phyloP scores from a whole-genome alignment of 2,888 invertebrate species.

The Stenolophus ochropezus region DNA sequence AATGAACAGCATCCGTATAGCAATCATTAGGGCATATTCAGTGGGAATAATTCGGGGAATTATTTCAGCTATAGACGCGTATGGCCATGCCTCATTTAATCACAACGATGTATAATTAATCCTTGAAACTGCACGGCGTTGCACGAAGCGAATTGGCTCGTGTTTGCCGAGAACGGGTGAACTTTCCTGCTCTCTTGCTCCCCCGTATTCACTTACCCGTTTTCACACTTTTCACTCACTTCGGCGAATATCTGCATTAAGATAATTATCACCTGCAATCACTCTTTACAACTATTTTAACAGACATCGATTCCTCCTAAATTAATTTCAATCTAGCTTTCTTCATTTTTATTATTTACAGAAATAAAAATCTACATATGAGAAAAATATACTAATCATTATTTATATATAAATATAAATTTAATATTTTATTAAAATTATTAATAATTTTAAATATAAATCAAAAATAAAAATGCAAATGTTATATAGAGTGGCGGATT shows the following conservation, averaged over 20 bases:
- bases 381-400: no score
- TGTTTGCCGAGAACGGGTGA: constrained; percentile 15
- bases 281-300: neutral
- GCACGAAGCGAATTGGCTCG: constrained; percentile 41
- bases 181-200: no score
- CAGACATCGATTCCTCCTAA: no score
- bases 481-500: no score
- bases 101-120: constrained; percentile 60
- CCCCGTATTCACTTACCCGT: constrained; percentile 43
- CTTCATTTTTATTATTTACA: no score
- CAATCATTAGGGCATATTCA: constrained; percentile 73
- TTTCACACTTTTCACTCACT: constrained; percentile 40
- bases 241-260: constrained; percentile 9
- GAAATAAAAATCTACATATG: no score
- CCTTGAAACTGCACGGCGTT: constrained; percentile 47
- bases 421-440: no score
- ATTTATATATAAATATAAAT: no score
- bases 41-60: constrained; percentile 72
- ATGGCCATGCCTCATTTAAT: constrained; percentile 60
- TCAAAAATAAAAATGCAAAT: no score
- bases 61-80: constrained; percentile 67
- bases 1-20: constrained; percentile 72
- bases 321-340: no score
- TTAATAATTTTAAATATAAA: no score
- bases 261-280: constrained; percentile 1